Evolutionary conservation across 2,888 invertebrate species (phyloP), one percentile per base, ranked within the genome.

Genomic region (Lobophora halterata): DNA sequence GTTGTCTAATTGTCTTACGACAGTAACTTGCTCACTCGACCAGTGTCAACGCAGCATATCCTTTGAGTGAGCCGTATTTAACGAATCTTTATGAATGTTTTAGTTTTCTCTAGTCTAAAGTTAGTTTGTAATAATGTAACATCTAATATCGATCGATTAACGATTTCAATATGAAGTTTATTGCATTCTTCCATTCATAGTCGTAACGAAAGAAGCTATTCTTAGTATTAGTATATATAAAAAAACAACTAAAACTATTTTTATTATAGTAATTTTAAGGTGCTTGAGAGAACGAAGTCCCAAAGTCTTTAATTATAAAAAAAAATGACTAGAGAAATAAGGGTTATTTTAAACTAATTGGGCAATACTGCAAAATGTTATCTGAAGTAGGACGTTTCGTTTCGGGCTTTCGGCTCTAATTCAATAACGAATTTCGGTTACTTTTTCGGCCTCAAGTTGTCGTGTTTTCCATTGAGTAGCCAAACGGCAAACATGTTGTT

Each of bases 21-120:
- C n/a, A 12, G 12, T 19, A 16, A 20, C 28, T 12, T 20, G 47
- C 57, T 41, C 47, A 58, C 42, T 49, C 27, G 41, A 14, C 24
- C 39, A 30, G 29, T 52, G 46, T 42, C 20, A 49, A 49, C 42
- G 20, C 46, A 46, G 40, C 46, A 46, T 35, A 23, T 17, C 30
- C 16, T 28, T 37, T 37, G 48, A 67, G 68, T 71, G 66, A 73
- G 63, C 65, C 72, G 66, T 79, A 70, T 74, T n/a, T 57, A 68
- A 64, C 65, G 58, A 71, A 69, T 77, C 61, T 77, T 57, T 77
- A 71, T 66, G 60, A 70, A 75, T 66, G 71, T 75, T 78, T 77
- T 73, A 76, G 70, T 79, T 81, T 70, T 77, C 73, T 85, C 85
- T 86, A 86, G 85, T 86, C 85, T 83, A 79, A 75, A 69, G 61